Percentiles rank a stretch among this genome's conserved stretches.
Conservation (phyloP, 2,113 vertebrate genomes). For the Nothocercus julius region DNA sequence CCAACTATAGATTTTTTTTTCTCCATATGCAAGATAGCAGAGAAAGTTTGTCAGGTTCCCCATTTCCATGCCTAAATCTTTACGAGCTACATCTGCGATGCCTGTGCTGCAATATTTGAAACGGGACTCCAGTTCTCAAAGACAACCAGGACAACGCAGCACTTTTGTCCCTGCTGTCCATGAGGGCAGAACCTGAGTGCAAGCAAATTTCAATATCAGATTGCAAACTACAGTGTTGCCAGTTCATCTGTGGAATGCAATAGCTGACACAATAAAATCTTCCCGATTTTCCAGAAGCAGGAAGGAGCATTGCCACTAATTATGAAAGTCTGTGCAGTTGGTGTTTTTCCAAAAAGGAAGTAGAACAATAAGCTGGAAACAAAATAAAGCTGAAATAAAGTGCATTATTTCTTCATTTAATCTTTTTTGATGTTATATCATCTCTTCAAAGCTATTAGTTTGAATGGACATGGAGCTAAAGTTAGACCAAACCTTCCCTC, state of each 20-base stretch:
- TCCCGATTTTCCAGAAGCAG: not conserved
- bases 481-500: slow-evolving; percentile 92
- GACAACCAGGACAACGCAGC: not conserved
- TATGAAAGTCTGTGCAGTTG: not conserved
- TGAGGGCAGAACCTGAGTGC: not conserved
- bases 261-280: not conserved
- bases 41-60: not conserved
- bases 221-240: not conserved
- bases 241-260: slow-evolving; percentile 49
- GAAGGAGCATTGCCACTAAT: not conserved
- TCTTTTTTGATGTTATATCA: not conserved
- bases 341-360: not conserved
- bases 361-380: not conserved
- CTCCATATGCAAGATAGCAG: not conserved
- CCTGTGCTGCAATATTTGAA: not conserved
- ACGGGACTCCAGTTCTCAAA: not conserved
- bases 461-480: slow-evolving; percentile 85
- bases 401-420: not conserved
- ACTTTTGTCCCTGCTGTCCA: not conserved
- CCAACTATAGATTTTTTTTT: not conserved
- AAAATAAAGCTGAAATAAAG: not conserved
- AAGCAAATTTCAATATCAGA: not conserved
- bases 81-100: not conserved
- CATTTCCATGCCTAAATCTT: not conserved
- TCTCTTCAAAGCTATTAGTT: slow-evolving; percentile 77